phyloP scores from a whole-genome alignment of 2,888 invertebrate genomes.

The Lithophane socia region DNA sequence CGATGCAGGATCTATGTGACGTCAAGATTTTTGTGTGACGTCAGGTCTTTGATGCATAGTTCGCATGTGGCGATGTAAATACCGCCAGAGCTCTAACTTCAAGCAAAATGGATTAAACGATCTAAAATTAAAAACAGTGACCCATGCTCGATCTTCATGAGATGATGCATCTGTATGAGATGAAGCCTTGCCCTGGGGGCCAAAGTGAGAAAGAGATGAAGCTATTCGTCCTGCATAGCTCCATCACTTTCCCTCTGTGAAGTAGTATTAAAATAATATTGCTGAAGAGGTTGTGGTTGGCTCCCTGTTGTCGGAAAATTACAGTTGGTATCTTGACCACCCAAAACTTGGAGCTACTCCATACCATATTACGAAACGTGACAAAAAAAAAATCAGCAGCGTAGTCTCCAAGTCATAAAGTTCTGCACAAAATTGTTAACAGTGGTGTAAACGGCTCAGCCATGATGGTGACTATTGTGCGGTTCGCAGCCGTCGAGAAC shows the following conservation, averaged over 20 bases:
- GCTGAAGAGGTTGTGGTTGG: no score
- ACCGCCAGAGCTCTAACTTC: no score
- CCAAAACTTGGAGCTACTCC: not conserved
- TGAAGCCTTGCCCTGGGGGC: not conserved
- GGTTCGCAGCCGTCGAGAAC: slow-evolving; percentile 50
- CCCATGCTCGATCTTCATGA: not conserved
- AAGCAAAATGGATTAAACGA: not conserved
- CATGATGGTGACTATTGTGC: slow-evolving; percentile 51
- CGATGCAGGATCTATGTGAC: no score
- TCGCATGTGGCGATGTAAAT: no score
- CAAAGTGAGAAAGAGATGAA: no score
- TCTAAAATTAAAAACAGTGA: not conserved
- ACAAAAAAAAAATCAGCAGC: slow-evolving; percentile 27
- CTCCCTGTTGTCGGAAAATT: not conserved
- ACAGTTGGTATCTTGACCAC: slow-evolving; percentile 1
- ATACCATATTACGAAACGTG: not conserved
- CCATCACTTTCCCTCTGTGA: no score
- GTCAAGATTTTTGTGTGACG: no score
- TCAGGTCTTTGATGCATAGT: no score
- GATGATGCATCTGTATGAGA: not conserved
- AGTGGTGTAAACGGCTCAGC: slow-evolving; percentile 51
- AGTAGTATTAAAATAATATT: no score
- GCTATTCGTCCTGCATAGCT: no score
- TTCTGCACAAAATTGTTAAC: slow-evolving; percentile 55
- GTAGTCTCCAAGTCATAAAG: slow-evolving; percentile 40